Evolutionary conservation across 1,140 invertebrate genomes (phyloP), one percentile per base, ranked within the genome.

Genomic region (Drosophila baimaii): DNA sequence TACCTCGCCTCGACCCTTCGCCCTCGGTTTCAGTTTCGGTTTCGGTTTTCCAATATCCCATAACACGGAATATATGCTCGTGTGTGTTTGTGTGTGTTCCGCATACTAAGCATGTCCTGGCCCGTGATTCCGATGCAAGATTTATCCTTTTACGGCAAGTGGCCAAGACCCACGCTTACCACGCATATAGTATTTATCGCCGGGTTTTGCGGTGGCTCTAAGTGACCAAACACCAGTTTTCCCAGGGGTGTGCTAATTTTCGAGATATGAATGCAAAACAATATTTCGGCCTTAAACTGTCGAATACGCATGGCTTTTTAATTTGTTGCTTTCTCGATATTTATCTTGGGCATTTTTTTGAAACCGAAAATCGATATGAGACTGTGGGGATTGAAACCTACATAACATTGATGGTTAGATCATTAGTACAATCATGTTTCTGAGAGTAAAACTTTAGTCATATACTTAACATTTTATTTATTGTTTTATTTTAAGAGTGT

Each of bases 261-360:
- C 73, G 75, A 90, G 81, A 90, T 90, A 90, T 90, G 85, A 90
- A 90, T 90, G 79, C 81, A 77, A 82, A 90, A 77, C 72, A 81
- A 79, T 85, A 74, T 65, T 66, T 51, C 61, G 55, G 65, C 49
- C 70, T 44, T 64, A 81, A 86, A 86, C 70, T 79, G 82, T 82
- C 82, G 75, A 86, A 59, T 69, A 59, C 62, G 59, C 35, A 65
- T 73, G 47, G 71, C 43, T 79, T 88, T 88, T 55, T 72, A 88
- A 86, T 88, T 86, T 86, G 79, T 88, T 65, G 51, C 62, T 63
- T 63, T 79, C 66, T 70, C 39, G 55, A 58, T 56, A 65, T 43
- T 62, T 44, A 1, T 12, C 12, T 27, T 27, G 13, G 12, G 1
- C 27, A 19, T 15, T 7, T 25, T 19, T 39, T 29, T 25, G 17